Conservation (phyloP, 2,888 invertebrate species). For the Pristionchus maxplancki region DNA sequence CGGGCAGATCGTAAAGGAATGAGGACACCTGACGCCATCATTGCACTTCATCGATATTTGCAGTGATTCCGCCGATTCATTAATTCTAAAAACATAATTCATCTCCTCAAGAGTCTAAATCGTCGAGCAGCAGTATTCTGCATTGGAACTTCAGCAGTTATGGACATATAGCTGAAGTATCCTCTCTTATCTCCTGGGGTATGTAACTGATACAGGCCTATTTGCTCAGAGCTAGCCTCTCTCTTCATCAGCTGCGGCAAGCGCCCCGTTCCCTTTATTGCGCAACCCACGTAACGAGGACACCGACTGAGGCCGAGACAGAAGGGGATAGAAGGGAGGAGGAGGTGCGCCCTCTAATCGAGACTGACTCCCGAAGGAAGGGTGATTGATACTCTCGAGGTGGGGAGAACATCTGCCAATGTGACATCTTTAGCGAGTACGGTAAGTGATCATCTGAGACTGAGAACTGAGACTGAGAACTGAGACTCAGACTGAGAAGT, state of each 20-base stretch:
- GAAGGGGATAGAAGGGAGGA: neutral
- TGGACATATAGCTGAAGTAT: neutral
- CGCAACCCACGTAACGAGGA: slow-evolving; percentile 41
- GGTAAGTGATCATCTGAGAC: neutral
- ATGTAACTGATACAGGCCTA: neutral
- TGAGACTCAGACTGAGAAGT: no score
- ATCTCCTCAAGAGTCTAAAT: no score
- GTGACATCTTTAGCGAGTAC: neutral
- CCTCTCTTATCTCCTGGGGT: neutral
- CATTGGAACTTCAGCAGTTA: no score
- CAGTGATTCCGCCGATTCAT: no score
- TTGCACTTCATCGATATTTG: neutral
- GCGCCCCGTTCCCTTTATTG: neutral
- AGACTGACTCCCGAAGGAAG: neutral
- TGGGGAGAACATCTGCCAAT: neutral
- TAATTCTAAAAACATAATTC: no score
- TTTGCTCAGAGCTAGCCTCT: neutral
- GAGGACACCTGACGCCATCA: neutral
- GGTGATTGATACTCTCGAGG: slow-evolving; percentile 22
- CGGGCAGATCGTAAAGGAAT: neutral
- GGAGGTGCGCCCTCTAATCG: slow-evolving; percentile 17
- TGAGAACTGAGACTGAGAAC: no score
- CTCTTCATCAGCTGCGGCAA: neutral
- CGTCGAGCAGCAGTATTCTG: no score
- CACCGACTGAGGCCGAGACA: neutral